Conservation (phyloP, 2,113 vertebrate species). For the Ellobius talpinus region DNA sequence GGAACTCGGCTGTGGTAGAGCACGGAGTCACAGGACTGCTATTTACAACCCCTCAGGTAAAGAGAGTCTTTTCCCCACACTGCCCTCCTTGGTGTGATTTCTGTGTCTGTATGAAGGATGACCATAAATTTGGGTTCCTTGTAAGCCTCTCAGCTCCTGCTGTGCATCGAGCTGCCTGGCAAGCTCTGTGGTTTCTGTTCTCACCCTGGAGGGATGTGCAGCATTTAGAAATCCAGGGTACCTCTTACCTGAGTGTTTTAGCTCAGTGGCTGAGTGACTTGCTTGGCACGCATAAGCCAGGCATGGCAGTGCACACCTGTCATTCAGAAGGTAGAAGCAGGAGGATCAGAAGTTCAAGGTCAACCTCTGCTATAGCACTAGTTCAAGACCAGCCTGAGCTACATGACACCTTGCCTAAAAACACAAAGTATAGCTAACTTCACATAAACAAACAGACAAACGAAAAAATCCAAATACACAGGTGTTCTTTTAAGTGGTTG, state of each 20-base stretch:
- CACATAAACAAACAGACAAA: background rate
- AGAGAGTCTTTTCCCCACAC: no score
- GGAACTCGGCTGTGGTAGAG: constrained; percentile 26
- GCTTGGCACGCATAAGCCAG: no score
- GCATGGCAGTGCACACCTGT: background rate
- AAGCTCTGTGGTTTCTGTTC: background rate
- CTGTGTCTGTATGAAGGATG: rapidly evolving
- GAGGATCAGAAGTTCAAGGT: background rate
- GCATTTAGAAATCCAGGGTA: background rate
- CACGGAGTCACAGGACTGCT: constrained; percentile 11
- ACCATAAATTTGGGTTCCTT: background rate
- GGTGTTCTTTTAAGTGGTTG: background rate
- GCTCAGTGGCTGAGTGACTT: background rate
- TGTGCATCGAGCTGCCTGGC: no score
- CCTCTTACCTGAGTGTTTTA: background rate
- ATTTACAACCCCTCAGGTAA: constrained; percentile 27
- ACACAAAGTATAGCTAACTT: background rate
- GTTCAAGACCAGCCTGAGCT: background rate
- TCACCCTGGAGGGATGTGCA: background rate
- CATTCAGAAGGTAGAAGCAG: background rate
- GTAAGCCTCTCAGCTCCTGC: background rate
- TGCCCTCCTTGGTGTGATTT: rapidly evolving
- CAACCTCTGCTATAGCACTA: background rate
- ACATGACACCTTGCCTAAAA: background rate
- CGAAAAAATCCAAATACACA: background rate